These are phyloP conservation scores for Virgularia gustaviana DNA, from an alignment of 92 coral and sea anemone species.

Conservation along the genomic window DNA sequence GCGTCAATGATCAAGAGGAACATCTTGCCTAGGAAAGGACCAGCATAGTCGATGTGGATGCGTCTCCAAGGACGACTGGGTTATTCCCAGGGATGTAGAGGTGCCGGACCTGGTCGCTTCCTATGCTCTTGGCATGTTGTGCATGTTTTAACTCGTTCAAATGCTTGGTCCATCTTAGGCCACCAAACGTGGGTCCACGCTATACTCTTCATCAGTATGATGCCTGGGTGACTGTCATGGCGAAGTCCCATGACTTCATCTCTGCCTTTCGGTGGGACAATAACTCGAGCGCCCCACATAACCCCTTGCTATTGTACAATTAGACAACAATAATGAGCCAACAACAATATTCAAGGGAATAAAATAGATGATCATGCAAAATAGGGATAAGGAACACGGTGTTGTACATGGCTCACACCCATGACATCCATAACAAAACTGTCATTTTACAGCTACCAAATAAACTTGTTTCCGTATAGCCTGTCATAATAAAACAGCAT, in stretches of 20 bases:
- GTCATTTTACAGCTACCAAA: not conserved
- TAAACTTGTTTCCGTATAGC: not conserved
- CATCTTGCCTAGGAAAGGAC: slow-evolving; percentile 48
- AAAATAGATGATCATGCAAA: not conserved
- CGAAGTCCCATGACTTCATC: slow-evolving; percentile 28
- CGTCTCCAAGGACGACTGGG: slow-evolving; percentile 11
- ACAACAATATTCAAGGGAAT: not conserved
- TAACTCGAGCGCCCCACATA: not conserved
- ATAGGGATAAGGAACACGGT: slow-evolving; percentile 3
- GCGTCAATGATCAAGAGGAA: slow-evolving; percentile 42
- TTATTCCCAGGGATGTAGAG: slow-evolving; percentile 33
- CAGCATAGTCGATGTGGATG: slow-evolving; percentile 27
- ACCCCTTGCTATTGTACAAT: not conserved
- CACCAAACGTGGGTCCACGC: slow-evolving; percentile 32
- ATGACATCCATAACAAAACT: not conserved
- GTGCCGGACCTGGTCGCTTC: slow-evolving; percentile 32
- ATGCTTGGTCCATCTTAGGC: slow-evolving; percentile 30
- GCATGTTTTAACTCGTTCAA: slow-evolving; percentile 16
- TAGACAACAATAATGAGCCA: not conserved
- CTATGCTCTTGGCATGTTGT: slow-evolving; percentile 25
- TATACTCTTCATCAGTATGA: slow-evolving; percentile 25
- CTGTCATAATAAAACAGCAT: not conserved
- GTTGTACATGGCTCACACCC: not conserved
- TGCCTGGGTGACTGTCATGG: slow-evolving; percentile 35
- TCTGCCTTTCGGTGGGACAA: slow-evolving; percentile 24